These are phyloP conservation scores for Dolomedes plantarius DNA, from an alignment of 2,888 invertebrate species.

Conservation along the genomic window DNA sequence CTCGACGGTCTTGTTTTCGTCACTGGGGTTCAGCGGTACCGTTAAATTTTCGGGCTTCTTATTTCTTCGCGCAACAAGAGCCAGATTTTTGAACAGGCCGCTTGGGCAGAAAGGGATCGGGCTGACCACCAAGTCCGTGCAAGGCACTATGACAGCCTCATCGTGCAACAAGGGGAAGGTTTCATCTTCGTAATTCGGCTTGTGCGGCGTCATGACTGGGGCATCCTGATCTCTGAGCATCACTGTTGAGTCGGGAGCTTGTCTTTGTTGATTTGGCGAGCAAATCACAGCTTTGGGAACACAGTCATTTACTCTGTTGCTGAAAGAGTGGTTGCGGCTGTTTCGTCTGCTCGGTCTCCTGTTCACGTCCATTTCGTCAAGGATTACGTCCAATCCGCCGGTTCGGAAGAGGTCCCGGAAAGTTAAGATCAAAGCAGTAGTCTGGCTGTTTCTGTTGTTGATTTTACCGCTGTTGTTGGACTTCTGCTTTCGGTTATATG, in stretches of 20 bases:
- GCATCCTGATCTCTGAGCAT: background rate
- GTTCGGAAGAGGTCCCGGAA: constrained; percentile 45
- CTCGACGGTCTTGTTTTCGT: constrained; percentile 42
- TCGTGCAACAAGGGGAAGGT: background rate
- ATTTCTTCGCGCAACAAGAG: background rate
- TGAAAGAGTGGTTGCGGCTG: background rate
- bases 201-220: background rate
- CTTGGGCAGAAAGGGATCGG: background rate
- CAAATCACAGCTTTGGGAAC: background rate
- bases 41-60: background rate
- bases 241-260: background rate
- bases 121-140: background rate
- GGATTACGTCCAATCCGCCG: constrained; percentile 25
- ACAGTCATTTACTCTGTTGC: background rate
- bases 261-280: background rate
- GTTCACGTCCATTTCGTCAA: constrained; percentile 32
- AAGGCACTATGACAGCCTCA: background rate
- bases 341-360: background rate
- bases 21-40: constrained; percentile 5
- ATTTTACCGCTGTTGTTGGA: background rate
- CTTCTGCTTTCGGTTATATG: background rate
- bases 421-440: constrained; percentile 36
- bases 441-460: constrained; percentile 1
- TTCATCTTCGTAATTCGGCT: background rate
- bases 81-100: background rate